Evolutionary conservation across 2,797 vertebrate genomes (phyloP).

Genomic region (Psittacula derbiana): DNA sequence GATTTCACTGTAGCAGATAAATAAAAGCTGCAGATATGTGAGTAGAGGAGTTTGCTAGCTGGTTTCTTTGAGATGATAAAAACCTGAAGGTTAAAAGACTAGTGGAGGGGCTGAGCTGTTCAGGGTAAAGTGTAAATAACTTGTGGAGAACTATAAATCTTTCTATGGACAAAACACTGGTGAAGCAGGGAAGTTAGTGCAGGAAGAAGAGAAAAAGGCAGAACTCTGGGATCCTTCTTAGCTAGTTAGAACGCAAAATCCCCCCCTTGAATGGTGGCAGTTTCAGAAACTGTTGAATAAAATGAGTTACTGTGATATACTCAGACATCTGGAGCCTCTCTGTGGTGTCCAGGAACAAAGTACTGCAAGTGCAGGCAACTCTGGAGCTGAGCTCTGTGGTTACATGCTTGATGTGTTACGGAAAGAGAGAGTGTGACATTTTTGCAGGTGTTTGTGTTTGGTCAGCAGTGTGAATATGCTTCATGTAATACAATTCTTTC

Average conservation of each 20-base stretch:
- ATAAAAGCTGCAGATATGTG: not conserved
- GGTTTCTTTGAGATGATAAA: conserved; percentile 35
- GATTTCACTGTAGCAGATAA: not conserved
- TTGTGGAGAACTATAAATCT: not conserved
- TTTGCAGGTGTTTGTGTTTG: not conserved
- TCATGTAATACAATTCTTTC: not conserved
- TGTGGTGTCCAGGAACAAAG: not conserved
- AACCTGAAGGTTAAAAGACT: not conserved
- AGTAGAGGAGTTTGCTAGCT: not conserved
- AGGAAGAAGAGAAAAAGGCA: not conserved
- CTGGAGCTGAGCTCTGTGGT: not conserved
- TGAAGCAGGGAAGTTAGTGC: not conserved
- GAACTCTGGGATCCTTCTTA: not conserved
- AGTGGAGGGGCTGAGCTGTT: not conserved
- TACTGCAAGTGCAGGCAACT: not conserved
- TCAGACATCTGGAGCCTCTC: not conserved
- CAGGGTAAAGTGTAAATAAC: not conserved
- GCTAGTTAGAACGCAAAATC: not conserved
- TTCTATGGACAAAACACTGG: not conserved
- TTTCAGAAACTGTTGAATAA: not conserved
- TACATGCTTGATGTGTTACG: not conserved
- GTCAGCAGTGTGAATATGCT: not conserved
- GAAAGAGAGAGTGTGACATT: not conserved
- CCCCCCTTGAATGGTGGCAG: accelerated
- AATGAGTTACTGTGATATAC: not conserved